A percentile compares a stretch with the other conserved stretches of the same genome.
Conservation (phyloP, 2,113 vertebrate species). For the Cricetomys ansorgei region DNA sequence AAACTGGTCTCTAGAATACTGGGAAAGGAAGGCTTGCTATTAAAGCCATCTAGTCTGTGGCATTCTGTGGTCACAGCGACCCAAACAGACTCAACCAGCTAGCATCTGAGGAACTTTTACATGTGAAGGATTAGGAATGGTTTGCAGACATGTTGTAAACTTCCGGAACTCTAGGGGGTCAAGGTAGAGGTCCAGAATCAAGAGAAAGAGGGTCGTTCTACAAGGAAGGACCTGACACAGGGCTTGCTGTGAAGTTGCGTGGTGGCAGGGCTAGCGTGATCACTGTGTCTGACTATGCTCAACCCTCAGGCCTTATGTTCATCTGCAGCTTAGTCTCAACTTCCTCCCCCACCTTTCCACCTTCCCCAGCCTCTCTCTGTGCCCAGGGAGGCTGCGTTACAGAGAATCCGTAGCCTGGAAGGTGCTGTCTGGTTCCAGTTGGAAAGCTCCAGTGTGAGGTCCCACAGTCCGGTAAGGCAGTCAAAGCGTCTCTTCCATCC, state of each 20-base stretch:
- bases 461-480: neutral
- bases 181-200: neutral
- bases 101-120: neutral
- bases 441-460: neutral
- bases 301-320: neutral
- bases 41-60: neutral
- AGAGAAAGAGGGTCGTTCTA: neutral
- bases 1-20: neutral
- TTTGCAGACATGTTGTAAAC: neutral
- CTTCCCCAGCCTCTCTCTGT: neutral
- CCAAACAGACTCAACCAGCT: neutral
- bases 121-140: rapidly evolving
- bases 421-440: neutral
- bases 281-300: neutral
- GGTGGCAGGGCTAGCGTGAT: too few relatives aligned
- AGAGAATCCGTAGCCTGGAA: rapidly evolving
- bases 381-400: neutral
- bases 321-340: neutral
- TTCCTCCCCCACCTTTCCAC: rapidly evolving
- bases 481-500: rapidly evolving
- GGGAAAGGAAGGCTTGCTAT: neutral
- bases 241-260: rapidly evolving
- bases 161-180: too few relatives aligned
- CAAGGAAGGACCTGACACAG: neutral
- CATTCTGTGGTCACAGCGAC: neutral